phyloP scores from a whole-genome alignment of 2,888 invertebrate species.

The Oscheius myriophilus region DNA sequence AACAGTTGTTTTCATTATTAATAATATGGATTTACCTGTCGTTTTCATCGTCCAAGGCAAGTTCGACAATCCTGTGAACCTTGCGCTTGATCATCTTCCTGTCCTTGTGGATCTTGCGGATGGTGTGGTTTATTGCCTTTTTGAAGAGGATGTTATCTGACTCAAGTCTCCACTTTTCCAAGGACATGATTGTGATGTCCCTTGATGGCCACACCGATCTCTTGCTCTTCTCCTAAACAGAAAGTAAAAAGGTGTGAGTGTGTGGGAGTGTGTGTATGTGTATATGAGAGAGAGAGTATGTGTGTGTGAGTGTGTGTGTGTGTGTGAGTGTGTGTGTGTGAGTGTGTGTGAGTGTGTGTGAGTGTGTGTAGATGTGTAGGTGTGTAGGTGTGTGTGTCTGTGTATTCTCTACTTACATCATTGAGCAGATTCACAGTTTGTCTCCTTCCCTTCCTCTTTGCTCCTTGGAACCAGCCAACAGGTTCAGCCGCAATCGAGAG shows the following conservation, averaged over 20 bases:
- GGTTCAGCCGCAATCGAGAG: conserved; percentile 62
- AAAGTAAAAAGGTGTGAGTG: too few relatives aligned
- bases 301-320: too few relatives aligned
- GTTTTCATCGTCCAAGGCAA: conserved; percentile 34
- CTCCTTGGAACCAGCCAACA: conserved; percentile 72
- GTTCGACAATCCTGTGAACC: conserved; percentile 37
- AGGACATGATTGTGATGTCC: conserved; percentile 70
- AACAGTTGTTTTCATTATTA: not conserved
- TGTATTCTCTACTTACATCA: conserved; percentile 11
- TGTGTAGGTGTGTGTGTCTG: too few relatives aligned
- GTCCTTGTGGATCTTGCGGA: conserved; percentile 40
- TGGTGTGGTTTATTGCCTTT: conserved; percentile 24
- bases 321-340: too few relatives aligned
- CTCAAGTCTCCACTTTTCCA: conserved; percentile 50
- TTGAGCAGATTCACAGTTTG: conserved; percentile 10
- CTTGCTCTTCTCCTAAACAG: conserved; percentile 17
- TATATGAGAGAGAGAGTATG: too few relatives aligned
- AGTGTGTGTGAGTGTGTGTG: too few relatives aligned
- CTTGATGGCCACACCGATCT: conserved; percentile 66
- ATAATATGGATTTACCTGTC: conserved; percentile 43
- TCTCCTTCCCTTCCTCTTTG: conserved; percentile 18
- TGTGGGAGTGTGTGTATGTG: too few relatives aligned
- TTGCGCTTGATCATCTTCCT: conserved; percentile 33
- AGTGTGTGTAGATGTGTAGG: too few relatives aligned
- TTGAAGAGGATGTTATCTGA: conserved; percentile 47